Evolutionary conservation across 1,140 invertebrate species (phyloP), one percentile per base, ranked within the genome.

Genomic region (Mesaphorura yosii): DNA sequence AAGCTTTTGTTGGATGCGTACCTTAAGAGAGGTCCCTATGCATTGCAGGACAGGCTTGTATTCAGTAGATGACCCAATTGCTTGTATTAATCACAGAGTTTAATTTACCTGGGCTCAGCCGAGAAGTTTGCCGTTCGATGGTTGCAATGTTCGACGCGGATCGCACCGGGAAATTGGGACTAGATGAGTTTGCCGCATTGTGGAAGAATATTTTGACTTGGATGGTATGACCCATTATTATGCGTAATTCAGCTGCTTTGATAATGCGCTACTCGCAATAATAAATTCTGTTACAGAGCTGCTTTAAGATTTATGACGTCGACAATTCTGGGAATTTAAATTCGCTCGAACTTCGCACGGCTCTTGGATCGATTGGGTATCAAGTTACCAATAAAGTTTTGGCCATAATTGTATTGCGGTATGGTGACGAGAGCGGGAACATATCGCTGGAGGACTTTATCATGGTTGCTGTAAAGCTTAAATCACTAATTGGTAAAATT

Each of bases 381-480:
- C 77, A 80, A 39, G 72, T 95, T 47, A 95, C 94, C 70, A 88
- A 91, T 68, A 80, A 83, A 57, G 80, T 90, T 28, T 75, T 93
- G 4, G 88, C 88, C 69, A 82, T 84, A 23, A 70, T 95, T 26
- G 86, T 88, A 27, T 83, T 92, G 70, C 79, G 91, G 64, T 95
- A 91, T 71, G 84, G 85, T 12, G 82, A 83, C 49, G 79, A 79
- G 62, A 79, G 87, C 53, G 85, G 86, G 14, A 79, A 79, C 65
- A 82, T 95, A 53, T 76, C 82, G 34, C 94, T 95, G 70, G 89
- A 94, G 64, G 89, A 94, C 69, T 96, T 89, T 69, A 84, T 96
- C 59, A 84, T 90, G 80, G 93, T 89, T 70, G 79, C 88, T 14
- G 83, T 93, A 39, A 82, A 87, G 68, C 74, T 95, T 37, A 94